Evolutionary conservation across 2,888 invertebrate genomes (phyloP), one percentile per base, ranked within the genome.

Genomic region (Microplitis deprimator): DNA sequence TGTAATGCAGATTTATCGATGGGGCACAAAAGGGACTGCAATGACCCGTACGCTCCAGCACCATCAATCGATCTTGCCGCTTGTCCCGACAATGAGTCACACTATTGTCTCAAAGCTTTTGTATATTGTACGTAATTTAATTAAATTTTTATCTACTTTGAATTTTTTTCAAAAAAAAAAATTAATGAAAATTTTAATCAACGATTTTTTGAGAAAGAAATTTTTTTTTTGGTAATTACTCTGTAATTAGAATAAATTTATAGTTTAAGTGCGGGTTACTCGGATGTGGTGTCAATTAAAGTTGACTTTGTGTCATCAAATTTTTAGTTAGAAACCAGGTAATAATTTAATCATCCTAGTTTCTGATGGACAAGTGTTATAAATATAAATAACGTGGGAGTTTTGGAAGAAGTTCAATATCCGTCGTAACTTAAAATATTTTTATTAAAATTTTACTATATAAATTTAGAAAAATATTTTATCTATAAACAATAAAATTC

Each of bases 81-180:
- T 6, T 87, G 87, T 74, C 84, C 84, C 0, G 79, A 73, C 17
- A 82, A 84, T 50, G 86, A 85, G 68, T 76, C 84, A 20, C 81
- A 87, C 69, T 82, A 83, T 64, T 87, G 87, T 69, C 76, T 86
- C 60, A 87, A 87, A 74, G 83, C 83, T 64, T 68, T 83, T 60
- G 79, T 87, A 68, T 80, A 81, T 39, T 83, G 87, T 87, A 76
- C 78, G 87, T 85, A 81, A 62, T 6, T 38, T 50, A 68, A 72
- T 68, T 40, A 40, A n/a, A 39, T 65, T 10, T 39, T 13, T 68
- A 16, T 8, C 13, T 16, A 40, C 6, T 39, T 8, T 39, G 7
- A 67, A 29, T 10, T 20, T 16, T 13, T 10, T 20, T 16, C 3
- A 6, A 40, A 40, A 61, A 62, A 64, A 39, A 62, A 10, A 4